These are phyloP conservation scores for Macquaria australasica DNA, from an alignment of 2,113 vertebrate genomes.

Conservation along the genomic window DNA sequence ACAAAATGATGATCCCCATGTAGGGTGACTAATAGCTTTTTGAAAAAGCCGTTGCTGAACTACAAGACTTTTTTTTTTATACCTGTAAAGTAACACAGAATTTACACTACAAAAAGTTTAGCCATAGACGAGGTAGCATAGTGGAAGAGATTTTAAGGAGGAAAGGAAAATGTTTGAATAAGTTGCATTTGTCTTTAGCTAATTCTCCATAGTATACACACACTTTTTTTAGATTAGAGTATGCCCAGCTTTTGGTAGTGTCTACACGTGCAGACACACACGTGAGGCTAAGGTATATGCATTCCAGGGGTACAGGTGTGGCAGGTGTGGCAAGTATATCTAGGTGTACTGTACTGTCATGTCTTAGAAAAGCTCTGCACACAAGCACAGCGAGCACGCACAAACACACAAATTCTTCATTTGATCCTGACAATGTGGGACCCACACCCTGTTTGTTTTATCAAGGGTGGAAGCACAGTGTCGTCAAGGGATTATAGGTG, in stretches of 20 bases:
- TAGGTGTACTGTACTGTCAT: conserved; percentile 69
- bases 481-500: conserved; percentile 67
- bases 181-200: background rate
- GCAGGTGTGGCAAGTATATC: conserved; percentile 67
- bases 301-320: conserved; percentile 78
- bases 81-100: background rate
- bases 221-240: background rate
- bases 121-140: background rate
- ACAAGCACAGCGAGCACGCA: conserved; percentile 8
- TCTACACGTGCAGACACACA: conserved; percentile 40
- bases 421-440: conserved; percentile 62
- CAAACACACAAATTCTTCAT: conserved; percentile 57
- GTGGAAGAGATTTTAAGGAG: background rate
- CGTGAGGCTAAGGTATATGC: conserved; percentile 32
- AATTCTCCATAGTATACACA: background rate
- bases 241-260: conserved; percentile 1
- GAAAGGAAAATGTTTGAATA: background rate
- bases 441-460: conserved; percentile 74
- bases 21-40: background rate
- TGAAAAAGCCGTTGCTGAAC: background rate
- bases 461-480: conserved; percentile 61
- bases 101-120: background rate
- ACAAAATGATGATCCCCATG: background rate
- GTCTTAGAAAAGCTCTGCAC: conserved; percentile 55
- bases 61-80: background rate